A percentile compares a stretch with the other conserved stretches of the same genome.
Conservation (phyloP, 1,140 invertebrate genomes). For the Lethrus apterus region DNA sequence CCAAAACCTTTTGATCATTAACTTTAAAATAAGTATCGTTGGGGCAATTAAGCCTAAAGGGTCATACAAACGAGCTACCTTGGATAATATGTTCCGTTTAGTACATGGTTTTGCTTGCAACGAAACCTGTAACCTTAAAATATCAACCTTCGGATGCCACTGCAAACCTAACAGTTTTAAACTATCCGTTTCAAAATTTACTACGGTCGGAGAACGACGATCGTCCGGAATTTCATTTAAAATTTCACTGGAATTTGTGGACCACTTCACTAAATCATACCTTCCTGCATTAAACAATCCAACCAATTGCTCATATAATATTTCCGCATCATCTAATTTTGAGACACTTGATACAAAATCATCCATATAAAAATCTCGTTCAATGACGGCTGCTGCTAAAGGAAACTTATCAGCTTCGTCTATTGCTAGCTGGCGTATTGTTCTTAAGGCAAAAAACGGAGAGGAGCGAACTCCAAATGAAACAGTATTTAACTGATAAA, state of each 20-base stretch:
- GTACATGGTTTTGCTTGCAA: background rate
- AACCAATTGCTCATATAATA: no score
- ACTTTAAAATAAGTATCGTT: constrained; percentile 35
- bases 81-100: constrained; percentile 11
- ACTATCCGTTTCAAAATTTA: no score
- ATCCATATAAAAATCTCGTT: no score
- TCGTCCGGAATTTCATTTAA: no score
- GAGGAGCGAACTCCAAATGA: background rate
- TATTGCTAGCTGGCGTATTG: background rate
- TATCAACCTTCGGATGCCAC: constrained; percentile 7
- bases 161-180: constrained; percentile 6
- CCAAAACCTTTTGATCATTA: constrained; percentile 41
- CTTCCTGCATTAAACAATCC: no score
- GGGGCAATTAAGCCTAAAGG: constrained; percentile 40
- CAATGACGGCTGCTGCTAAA: background rate
- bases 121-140: background rate
- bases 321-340: no score
- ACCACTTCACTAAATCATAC: no score
- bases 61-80: constrained; percentile 34
- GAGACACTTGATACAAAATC: no score
- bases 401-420: background rate
- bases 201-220: no score
- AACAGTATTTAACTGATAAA: constrained; percentile 24
- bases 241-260: no score
- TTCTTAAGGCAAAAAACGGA: background rate